Evolutionary conservation across 2,797 vertebrate species (phyloP).

Genomic region (Catharus ustulatus): DNA sequence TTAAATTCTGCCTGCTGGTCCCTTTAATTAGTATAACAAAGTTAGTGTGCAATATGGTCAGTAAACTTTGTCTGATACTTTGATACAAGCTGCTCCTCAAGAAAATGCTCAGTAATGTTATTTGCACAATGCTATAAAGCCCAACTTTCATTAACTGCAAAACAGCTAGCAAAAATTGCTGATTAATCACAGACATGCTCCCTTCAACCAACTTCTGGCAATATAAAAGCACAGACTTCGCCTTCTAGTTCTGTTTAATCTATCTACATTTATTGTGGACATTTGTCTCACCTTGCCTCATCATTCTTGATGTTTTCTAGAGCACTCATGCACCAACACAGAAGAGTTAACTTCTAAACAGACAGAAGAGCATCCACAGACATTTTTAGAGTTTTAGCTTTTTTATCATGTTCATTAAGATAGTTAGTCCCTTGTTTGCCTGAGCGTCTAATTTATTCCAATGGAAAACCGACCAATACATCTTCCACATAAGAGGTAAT

Average conservation of each 20-base stretch:
- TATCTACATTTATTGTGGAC: background rate
- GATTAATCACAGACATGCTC: background rate
- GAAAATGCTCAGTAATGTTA: background rate
- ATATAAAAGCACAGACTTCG: background rate
- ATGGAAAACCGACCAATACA: background rate
- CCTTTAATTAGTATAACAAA: background rate
- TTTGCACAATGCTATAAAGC: background rate
- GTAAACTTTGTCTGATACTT: background rate
- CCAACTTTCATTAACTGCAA: background rate
- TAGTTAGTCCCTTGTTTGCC: background rate
- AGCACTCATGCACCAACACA: background rate
- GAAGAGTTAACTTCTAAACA: background rate
- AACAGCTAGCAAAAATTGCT: background rate
- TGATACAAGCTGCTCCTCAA: background rate
- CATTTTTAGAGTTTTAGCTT: background rate
- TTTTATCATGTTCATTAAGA: background rate
- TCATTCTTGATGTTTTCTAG: background rate
- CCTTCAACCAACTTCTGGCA: background rate
- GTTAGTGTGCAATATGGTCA: background rate
- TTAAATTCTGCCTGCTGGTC: background rate
- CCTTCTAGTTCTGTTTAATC: background rate
- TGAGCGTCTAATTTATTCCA: background rate
- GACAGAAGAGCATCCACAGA: background rate
- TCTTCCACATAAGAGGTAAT: background rate
- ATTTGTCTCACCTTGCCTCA: background rate